These are phyloP conservation scores for Gephyroberyx darwinii DNA, from an alignment of 2,797 vertebrate genomes.

Conservation along the genomic window DNA sequence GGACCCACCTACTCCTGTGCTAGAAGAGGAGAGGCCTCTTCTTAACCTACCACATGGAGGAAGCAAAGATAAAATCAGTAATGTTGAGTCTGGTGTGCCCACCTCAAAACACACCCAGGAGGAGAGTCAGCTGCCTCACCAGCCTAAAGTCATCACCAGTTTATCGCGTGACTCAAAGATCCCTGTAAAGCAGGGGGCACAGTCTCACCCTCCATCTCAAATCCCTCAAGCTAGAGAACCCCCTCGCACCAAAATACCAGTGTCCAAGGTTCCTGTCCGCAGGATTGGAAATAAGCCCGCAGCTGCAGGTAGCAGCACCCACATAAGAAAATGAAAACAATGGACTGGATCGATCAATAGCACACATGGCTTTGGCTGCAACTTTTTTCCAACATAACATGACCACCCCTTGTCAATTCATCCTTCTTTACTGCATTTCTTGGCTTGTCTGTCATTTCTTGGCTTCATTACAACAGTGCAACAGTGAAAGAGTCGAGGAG, in stretches of 20 bases:
- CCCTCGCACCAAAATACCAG: constrained; percentile 94
- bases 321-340: constrained; percentile 86
- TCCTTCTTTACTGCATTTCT: constrained; percentile 52
- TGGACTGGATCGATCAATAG: constrained; percentile 23
- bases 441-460: constrained; percentile 54
- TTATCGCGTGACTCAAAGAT: constrained; percentile 92
- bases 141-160: constrained; percentile 80
- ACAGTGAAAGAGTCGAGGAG: constrained; percentile 53
- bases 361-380: constrained; percentile 46
- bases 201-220: constrained; percentile 74
- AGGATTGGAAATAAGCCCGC: constrained; percentile 86
- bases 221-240: constrained; percentile 87
- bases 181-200: constrained; percentile 88
- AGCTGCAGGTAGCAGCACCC: constrained; percentile 65
- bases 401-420: constrained; percentile 41
- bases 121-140: constrained; percentile 82
- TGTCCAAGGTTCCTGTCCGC: constrained; percentile 94
- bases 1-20: constrained; percentile 84
- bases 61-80: constrained; percentile 83
- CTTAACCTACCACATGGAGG: constrained; percentile 82
- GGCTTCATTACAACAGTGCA: constrained; percentile 49
- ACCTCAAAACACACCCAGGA: constrained; percentile 75
- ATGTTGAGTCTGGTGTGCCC: constrained; percentile 52
- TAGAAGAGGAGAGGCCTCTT: constrained; percentile 81
- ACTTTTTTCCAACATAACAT: constrained; percentile 30